phyloP scores from a whole-genome alignment of 2,888 invertebrate species.

The Apeira syringaria region DNA sequence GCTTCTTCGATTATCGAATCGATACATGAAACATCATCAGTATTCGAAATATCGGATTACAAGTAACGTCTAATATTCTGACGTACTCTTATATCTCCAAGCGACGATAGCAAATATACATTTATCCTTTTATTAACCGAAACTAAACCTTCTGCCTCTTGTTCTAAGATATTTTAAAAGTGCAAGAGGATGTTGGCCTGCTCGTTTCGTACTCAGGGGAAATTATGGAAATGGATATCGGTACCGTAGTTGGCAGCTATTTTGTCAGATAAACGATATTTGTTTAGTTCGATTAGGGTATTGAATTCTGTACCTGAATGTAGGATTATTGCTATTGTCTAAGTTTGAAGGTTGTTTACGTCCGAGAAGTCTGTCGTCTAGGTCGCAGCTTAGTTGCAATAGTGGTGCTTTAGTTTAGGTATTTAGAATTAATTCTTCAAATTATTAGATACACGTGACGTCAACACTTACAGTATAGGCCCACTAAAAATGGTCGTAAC shows the following conservation, averaged over 20 bases:
- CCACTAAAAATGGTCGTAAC: too few species aligned
- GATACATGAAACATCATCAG: constrained; percentile 36
- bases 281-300: constrained; percentile 47
- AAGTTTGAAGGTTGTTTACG: constrained; percentile 1
- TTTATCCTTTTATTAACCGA: neutral
- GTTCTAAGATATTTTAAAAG: neutral
- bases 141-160: neutral
- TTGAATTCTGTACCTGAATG: constrained; percentile 17
- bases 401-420: too few species aligned
- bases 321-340: constrained; percentile 6
- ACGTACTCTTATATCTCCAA: constrained; percentile 38
- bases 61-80: constrained; percentile 47
- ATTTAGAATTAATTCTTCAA: too few species aligned
- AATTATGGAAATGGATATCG: constrained; percentile 58
- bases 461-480: too few species aligned
- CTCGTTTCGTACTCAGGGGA: constrained; percentile 46
- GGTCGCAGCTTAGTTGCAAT: constrained; percentile 1
- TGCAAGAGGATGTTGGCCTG: constrained; percentile 4
- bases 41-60: constrained; percentile 42
- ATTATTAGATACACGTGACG: too few species aligned
- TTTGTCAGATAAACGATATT: constrained; percentile 57
- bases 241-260: constrained; percentile 52
- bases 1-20: constrained; percentile 30
- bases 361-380: constrained; percentile 4
- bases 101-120: neutral